Base-by-base conservation (phyloP, 1,140 invertebrate genomes). In the Drosophila murphyi region DNA sequence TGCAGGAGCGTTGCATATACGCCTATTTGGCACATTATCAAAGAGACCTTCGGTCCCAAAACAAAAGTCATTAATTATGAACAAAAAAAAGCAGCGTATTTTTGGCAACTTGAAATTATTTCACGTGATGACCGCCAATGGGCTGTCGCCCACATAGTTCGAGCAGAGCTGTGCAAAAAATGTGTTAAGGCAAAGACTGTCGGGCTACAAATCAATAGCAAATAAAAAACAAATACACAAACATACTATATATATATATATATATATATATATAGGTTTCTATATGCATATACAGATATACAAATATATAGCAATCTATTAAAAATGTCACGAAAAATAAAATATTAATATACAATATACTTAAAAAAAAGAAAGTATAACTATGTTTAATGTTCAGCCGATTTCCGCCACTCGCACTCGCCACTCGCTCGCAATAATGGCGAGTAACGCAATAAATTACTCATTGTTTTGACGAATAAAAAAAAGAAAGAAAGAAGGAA, bases 31-130 rank as follows among this genome's bases (percentile, higher is more conserved):
- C 29, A 12, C 37, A 31, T 35, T 37, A 31, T 51, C n/a, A 45
- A 62, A 54, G 59, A 76, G 69, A 56, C 82, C 76, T 83, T 86
- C 80, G 56, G 20, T 72, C 41, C 41, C 54, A 34, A 51, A 61
- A 63, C 61, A 55, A 76, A 76, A 82, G 64, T 55, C 82, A 87
- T 86, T 87, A 83, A 89, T 86, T 79, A 87, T 88, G 35, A 37
- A 37, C 35, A 34, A 34, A 5, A 34, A 61, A 61, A 80, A 63
- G 68, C 45, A 61, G 7, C 20, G 20, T 20, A 62, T 69, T 80
- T 85, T 79, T 80, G 83, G 72, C 79, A 88, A 77, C 65, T 60
- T 56, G 47, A 61, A 83, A 80, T 71, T 51, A 83, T 82, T 87
- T 87, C 83, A 89, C 83, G 85, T 83, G 83, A 87, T 78, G 68